Base-by-base conservation (phyloP, 2,888 invertebrate genomes). In the Drosophila pseudotakahashii region DNA sequence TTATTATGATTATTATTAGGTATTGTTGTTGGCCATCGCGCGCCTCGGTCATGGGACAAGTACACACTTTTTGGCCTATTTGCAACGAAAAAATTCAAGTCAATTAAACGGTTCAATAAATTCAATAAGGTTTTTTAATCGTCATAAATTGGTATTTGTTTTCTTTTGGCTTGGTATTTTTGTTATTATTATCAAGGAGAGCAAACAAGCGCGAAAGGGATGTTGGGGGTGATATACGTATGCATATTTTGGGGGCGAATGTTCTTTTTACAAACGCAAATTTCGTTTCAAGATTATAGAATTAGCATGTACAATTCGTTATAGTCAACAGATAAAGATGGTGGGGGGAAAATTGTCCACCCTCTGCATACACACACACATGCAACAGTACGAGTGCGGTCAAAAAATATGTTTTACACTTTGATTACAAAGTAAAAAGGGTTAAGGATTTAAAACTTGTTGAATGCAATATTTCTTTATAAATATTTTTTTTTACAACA, bases 11-110 rank as follows among this genome's bases (percentile, higher is more conserved):
- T 82, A 82, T 82, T 77, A 81, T 89, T 90, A 89, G 89, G 81
- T 89, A 89, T 90, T 87, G 91, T 87, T 90, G 91, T 90, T 92
- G 92, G 92, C 92, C 92, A 92, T 92, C 92, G 92, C 92, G 92
- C 92, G 92, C 92, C 92, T 92, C 92, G 92, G 91, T 92, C 92
- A 89, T 81, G 91, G 92, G 92, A 92, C 92, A 92, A 91, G 92
- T 91, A 92, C 92, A 92, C 92, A 92, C 92, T 91, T 92, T 91
- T 91, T 91, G 92, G 92, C 92, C 92, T 92, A 92, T 92, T 92
- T 91, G 91, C 91, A 92, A 92, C 87, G 92, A 92, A 92, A 92
- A 92, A 92, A 91, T 85, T 89, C 88, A 89, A 91, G 91, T 92
- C 90, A 92, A 92, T 92, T 89, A 92, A 91, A 91, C 85, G 85